Evolutionary conservation across 2,888 invertebrate species (phyloP), one percentile per base, ranked within the genome.

Genomic region (Cheilosia grossa): DNA sequence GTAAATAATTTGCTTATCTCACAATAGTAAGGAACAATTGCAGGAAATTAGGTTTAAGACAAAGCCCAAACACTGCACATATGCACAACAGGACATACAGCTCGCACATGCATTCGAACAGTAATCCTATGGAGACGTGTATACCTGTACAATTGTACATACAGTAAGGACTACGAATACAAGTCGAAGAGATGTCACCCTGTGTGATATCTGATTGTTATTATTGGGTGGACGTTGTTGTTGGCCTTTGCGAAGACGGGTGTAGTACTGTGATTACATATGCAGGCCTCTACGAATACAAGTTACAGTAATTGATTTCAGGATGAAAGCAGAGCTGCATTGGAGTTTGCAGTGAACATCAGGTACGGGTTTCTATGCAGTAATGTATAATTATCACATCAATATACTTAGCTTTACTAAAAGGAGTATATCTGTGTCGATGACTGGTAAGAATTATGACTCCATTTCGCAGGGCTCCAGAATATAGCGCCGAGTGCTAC

Each of bases 1-100:
- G 66, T 73, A 59, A 66, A 73, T 73, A 80, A 67, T 73, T 79
- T 73, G 73, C 66, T 73, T 73, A 80, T 73, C 67, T n/a, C 40
- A 49, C 56, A 53, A 42, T 54, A 33, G 33, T 19, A 33, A 33
- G 33, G 64, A 42, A 72, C 72, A 79, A 79, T 72, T 72, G 64
- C 58, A 64, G 64, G 78, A 72, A 64, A 79, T 79, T 64, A 72
- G 70, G 49, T 72, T 53, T 63, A 30, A 21, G 61, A 72, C 78
- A 61, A 63, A 69, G 37, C 53, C 24, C 33, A 54, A 40, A 58
- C 37, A 59, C 21, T 27, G 27, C 30, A 33, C 13, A 27, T 19
- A 51, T 27, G 27, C 4, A n/a, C n/a, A n/a, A n/a, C n/a, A 13
- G 40, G 40, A n/a, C 21, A 17, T 15, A 17, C 17, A 24, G 7